These are phyloP conservation scores for Dinothrombium tinctorium DNA, from an alignment of 1,140 invertebrate species.

Conservation along the genomic window DNA sequence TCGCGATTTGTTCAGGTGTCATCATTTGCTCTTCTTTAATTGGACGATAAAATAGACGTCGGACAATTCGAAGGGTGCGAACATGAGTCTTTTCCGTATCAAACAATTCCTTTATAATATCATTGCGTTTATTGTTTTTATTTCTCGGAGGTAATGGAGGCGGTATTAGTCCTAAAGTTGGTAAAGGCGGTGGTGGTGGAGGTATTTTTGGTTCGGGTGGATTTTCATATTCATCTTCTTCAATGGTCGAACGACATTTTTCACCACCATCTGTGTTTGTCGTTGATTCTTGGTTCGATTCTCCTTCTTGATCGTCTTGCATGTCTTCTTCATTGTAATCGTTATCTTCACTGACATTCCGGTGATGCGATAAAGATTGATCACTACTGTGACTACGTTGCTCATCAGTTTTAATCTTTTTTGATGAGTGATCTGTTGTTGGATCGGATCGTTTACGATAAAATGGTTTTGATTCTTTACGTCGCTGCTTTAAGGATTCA, in stretches of 20 bases:
- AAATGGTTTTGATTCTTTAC: no score
- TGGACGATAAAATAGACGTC: conserved; percentile 63
- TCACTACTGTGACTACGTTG: no score
- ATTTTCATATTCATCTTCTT: no score
- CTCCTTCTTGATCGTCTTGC: neutral
- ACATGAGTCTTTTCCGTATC: conserved; percentile 89
- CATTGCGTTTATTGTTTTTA: conserved; percentile 5
- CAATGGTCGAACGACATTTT: no score
- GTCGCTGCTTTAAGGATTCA: no score
- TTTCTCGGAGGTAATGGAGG: neutral
- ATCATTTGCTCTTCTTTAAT: conserved; percentile 34
- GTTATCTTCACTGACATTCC: neutral
- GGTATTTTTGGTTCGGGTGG: neutral
- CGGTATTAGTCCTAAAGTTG: no score
- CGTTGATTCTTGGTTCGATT: neutral
- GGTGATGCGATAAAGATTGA: no score
- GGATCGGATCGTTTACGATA: no score
- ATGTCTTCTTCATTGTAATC: neutral
- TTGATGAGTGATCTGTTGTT: no score
- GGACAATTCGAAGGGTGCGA: conserved; percentile 72
- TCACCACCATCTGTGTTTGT: no score
- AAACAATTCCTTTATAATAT: conserved; percentile 45
- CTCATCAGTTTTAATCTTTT: no score
- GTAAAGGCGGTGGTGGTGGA: no score
- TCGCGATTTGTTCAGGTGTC: conserved; percentile 46